Base-by-base conservation (phyloP, 2,113 vertebrate genomes). In the Zosterops pallidus region DNA sequence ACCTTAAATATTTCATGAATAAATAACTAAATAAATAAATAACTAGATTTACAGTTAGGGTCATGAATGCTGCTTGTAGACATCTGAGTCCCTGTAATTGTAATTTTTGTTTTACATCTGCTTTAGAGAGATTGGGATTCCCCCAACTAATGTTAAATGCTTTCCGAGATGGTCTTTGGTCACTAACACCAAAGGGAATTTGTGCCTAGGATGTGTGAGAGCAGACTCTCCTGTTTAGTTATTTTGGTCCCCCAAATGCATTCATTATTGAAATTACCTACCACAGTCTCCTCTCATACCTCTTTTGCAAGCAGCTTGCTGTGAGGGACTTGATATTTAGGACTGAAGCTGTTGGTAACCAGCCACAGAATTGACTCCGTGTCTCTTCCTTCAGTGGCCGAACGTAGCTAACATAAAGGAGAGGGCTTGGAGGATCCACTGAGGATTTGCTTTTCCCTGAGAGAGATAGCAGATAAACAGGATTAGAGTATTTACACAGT, bases 401-500 rank as follows among this genome's bases (percentile, higher is more conserved):
- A 90, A 71, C 14, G 19, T 47, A 74, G 44, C 46, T 44, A 69
- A 76, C 16, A 25, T 83, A 69, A 8, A 63, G 47, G 22, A 86
- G 20, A 79, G 25, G 19, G 33, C 31, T 95, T 67, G 63, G 60
- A 70, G 52, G 83, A 46, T 57, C 76, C 64, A 33, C 24, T 25
- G 44, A 74, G 60, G 56, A 86, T 75, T 83, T 89, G 37, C 37
- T 92, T 94, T 94, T 83, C 68, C 76, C 71, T 60, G 35, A 83
- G 52, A 90, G 64, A 90, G 50, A 77, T 20, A 93, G 83, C 85
- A 81, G 90, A 89, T 92, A 96, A 97, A 93, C 52, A 83, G 85
- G 82, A 96, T 96, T 96, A 92, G 55, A 90, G 63, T 93, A 95
- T 95, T 95, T 95, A 72, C 74, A 87, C 22, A 81, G 78, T 88